Percentiles rank a stretch among this genome's conserved stretches.
Conservation (phyloP, 2,888 invertebrate species). For the Agrochola litura region DNA sequence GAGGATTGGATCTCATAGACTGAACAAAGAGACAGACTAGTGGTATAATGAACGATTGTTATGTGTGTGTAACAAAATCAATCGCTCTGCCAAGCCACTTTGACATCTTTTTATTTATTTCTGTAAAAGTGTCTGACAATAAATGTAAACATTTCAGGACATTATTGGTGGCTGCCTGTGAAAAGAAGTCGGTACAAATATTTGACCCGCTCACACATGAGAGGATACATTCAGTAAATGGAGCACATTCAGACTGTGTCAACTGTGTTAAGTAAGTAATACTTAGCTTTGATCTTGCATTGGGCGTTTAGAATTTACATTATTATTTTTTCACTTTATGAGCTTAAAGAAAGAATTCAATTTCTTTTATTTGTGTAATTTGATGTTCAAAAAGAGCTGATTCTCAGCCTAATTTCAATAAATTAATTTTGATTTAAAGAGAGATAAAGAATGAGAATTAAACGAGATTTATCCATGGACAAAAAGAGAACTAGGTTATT, state of each 20-base stretch:
- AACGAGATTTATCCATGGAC: not conserved
- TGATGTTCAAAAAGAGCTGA: not conserved
- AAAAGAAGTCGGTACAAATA: constrained; percentile 95
- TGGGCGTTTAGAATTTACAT: not conserved
- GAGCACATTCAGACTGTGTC: constrained; percentile 97
- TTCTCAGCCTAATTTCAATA: not conserved
- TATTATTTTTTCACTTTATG: not conserved
- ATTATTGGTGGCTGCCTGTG: constrained; percentile 96
- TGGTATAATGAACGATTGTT: not conserved
- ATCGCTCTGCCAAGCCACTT: not conserved
- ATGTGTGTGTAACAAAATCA: not conserved
- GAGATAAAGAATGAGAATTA: too few relatives aligned
- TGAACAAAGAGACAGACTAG: too few relatives aligned
- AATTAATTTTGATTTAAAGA: not conserved
- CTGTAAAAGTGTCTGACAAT: not conserved
- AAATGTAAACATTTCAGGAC: constrained; percentile 88
- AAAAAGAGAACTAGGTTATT: not conserved
- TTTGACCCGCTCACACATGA: constrained; percentile 96
- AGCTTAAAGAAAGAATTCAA: not conserved
- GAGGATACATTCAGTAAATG: constrained; percentile 93
- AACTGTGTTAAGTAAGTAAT: constrained; percentile 96
- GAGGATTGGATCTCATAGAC: not conserved
- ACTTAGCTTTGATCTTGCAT: not conserved
- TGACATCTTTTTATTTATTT: not conserved
- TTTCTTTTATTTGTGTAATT: not conserved